These are phyloP conservation scores for Stenodema calcarata DNA, from an alignment of 2,888 invertebrate species.

Conservation along the genomic window DNA sequence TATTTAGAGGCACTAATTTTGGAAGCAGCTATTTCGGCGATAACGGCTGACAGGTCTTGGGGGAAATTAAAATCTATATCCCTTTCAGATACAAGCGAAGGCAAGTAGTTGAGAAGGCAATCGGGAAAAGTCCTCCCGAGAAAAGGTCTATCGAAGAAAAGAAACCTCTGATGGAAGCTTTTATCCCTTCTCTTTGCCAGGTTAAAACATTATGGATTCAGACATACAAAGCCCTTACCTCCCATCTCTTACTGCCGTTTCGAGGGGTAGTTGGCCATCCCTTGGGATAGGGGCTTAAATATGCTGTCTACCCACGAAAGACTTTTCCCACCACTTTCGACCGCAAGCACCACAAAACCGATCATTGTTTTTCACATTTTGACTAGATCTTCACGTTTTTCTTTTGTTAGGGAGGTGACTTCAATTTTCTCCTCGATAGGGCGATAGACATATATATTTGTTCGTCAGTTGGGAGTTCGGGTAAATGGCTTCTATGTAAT, in stretches of 20 bases:
- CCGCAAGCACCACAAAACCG: background rate
- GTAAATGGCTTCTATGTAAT: background rate
- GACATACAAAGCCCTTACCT: background rate
- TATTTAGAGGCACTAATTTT: no score
- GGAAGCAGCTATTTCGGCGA: no score
- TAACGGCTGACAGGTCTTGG: no score
- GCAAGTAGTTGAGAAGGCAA: no score
- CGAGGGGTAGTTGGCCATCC: background rate
- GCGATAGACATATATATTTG: background rate
- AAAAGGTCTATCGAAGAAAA: background rate
- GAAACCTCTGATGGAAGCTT: background rate
- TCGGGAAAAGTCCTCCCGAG: background rate
- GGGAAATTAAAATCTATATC: no score
- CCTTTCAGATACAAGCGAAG: no score
- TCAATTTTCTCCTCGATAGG: background rate
- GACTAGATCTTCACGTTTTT: background rate
- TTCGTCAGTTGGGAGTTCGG: background rate
- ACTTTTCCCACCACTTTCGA: background rate
- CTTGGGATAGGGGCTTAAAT: background rate
- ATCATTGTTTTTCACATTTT: background rate
- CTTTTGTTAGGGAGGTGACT: background rate
- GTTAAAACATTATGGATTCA: conserved; percentile 10
- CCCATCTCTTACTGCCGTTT: background rate
- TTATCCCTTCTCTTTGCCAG: conserved; percentile 6
- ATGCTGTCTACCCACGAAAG: background rate